These are phyloP conservation scores for Dermatophagoides farinae DNA, from an alignment of 1,140 invertebrate genomes.

Conservation along the genomic window DNA sequence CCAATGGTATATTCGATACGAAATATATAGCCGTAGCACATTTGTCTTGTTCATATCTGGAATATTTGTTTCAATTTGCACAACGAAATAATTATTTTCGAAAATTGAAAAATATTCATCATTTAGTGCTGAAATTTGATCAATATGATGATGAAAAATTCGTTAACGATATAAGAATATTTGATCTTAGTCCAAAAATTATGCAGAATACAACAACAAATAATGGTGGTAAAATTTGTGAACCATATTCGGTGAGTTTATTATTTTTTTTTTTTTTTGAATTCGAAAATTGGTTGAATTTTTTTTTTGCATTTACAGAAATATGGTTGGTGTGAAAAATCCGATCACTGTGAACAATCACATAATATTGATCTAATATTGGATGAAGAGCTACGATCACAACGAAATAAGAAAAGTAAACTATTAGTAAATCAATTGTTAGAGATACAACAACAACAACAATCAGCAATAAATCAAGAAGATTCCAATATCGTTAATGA, in stretches of 20 bases:
- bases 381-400: slow-evolving; percentile 15
- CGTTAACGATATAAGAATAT: background rate
- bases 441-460: no score
- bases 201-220: background rate
- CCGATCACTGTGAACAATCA: slow-evolving; percentile 22
- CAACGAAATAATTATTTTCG: slow-evolving; percentile 22
- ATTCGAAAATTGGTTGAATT: background rate
- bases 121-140: slow-evolving; percentile 10
- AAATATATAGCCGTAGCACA: slow-evolving; percentile 30
- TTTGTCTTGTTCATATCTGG: slow-evolving; percentile 28
- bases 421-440: background rate
- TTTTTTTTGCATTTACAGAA: slow-evolving; percentile 21
- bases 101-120: slow-evolving; percentile 11
- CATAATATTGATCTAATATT: slow-evolving; percentile 27
- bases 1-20: slow-evolving; percentile 31
- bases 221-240: slow-evolving; percentile 11
- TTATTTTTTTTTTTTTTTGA: background rate
- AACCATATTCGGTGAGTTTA: slow-evolving; percentile 9
- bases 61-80: slow-evolving; percentile 29
- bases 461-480: no score
- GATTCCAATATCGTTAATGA: no score
- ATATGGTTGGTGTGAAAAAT: slow-evolving; percentile 27
- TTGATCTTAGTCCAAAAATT: slow-evolving; percentile 10
- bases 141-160: background rate
- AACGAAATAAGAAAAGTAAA: slow-evolving; percentile 11